phyloP scores from a whole-genome alignment of 2,797 vertebrate species.

The Paedocypris micromegethes region DNA sequence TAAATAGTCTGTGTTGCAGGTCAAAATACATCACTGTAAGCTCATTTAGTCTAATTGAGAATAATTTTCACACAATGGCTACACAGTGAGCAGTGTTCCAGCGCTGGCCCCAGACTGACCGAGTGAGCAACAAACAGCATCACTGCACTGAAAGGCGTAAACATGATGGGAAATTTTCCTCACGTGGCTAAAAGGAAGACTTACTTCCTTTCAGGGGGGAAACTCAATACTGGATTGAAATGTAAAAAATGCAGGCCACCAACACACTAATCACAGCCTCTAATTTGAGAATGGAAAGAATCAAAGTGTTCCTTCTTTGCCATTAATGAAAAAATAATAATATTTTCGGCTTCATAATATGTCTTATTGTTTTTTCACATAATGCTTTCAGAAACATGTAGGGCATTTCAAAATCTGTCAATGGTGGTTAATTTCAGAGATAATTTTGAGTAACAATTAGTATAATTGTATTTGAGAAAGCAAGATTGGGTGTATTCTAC shows the following conservation, averaged over 20 bases:
- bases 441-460: no score
- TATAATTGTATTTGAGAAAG: no score
- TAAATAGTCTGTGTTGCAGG: constrained; percentile 15
- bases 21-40: constrained; percentile 31
- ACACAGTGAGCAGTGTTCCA: constrained; percentile 23
- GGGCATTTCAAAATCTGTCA: no score
- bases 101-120: constrained; percentile 22
- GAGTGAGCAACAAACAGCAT: constrained; percentile 5
- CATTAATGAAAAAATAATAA: no score
- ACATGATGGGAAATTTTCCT: constrained; percentile 11
- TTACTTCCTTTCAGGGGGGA: constrained; percentile 11
- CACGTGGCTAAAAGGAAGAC: constrained; percentile 6
- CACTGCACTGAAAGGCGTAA: not conserved
- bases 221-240: constrained; percentile 28
- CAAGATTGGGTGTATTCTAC: no score
- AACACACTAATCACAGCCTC: constrained; percentile 5
- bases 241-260: constrained; percentile 16
- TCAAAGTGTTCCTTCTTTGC: constrained; percentile 8
- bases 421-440: no score
- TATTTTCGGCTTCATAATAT: no score
- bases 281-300: constrained; percentile 22
- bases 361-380: no score
- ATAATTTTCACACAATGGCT: constrained; percentile 30
- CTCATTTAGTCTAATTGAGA: constrained; percentile 28
- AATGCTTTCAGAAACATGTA: no score